phyloP scores from a whole-genome alignment of 1,140 invertebrate genomes.

The Apis laboriosa region DNA sequence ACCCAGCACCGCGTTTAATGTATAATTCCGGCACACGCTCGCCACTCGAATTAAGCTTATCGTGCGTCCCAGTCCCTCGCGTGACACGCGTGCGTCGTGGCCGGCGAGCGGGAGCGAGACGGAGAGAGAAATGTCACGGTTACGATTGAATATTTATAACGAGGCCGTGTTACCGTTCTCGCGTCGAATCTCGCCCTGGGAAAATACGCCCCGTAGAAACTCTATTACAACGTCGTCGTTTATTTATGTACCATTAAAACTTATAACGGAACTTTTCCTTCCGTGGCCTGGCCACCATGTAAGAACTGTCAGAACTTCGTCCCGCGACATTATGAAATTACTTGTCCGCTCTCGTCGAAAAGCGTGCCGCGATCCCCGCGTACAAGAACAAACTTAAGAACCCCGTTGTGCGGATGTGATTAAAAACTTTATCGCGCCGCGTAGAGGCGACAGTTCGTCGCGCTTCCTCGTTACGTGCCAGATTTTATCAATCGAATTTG shows the following conservation, averaged over 20 bases:
- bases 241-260: constrained; percentile 67
- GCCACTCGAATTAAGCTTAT: constrained; percentile 36
- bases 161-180: constrained; percentile 47
- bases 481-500: constrained; percentile 1
- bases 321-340: constrained; percentile 50
- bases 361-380: constrained; percentile 17
- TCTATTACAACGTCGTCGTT: constrained; percentile 63
- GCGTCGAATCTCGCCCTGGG: constrained; percentile 45
- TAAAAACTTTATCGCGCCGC: constrained; percentile 33
- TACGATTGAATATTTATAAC: constrained; percentile 62
- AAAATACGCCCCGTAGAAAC: constrained; percentile 50
- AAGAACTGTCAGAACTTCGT: constrained; percentile 53
- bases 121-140: constrained; percentile 32
- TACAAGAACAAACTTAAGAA: constrained; percentile 14
- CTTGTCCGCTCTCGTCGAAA: constrained; percentile 39
- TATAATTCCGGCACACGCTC: constrained; percentile 32
- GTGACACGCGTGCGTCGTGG: background rate
- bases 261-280: constrained; percentile 57
- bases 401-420: constrained; percentile 21
- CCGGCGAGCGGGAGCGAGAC: background rate
- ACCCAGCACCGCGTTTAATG: background rate
- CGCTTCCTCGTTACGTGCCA: background rate
- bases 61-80: constrained; percentile 13
- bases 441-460: background rate
- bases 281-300: constrained; percentile 34